A percentile compares a stretch with the other conserved stretches of the same genome.
These are phyloP conservation scores for Romanogobio albipinnatus DNA, from an alignment of 2,113 vertebrate genomes.

Conservation along the genomic window DNA sequence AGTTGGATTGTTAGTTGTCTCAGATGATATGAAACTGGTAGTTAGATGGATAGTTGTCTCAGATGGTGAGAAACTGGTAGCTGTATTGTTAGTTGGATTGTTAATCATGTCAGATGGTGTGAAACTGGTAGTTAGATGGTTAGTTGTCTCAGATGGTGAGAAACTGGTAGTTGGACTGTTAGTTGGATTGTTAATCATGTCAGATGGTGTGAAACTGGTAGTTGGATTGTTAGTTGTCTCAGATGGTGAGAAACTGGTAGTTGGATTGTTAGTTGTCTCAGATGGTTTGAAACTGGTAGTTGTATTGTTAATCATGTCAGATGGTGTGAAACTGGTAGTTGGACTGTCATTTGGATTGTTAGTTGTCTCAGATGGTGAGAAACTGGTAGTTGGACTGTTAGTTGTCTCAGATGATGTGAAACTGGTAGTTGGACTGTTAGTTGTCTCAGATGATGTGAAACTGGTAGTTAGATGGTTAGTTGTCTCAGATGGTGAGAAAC, in stretches of 20 bases:
- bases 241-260: not conserved
- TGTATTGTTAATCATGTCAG: not conserved
- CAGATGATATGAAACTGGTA: not conserved
- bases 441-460: not conserved
- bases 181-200: accelerated
- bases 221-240: not conserved
- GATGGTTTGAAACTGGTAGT: not conserved
- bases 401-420: not conserved
- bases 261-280: not conserved
- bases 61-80: not conserved
- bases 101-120: too few relatives aligned
- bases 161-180: accelerated
- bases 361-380: not conserved
- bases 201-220: not conserved
- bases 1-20: too few relatives aligned
- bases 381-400: too few relatives aligned
- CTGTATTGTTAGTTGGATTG: not conserved
- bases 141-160: not conserved
- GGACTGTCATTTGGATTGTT: not conserved
- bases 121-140: not conserved
- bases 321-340: not conserved
- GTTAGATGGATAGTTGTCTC: not conserved
- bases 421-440: not conserved
- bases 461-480: not conserved
- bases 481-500: not conserved